A percentile compares a stretch with the other conserved stretches of the same genome.
phyloP scores from a whole-genome alignment of 1,140 invertebrate species.

The Formica exsecta region DNA sequence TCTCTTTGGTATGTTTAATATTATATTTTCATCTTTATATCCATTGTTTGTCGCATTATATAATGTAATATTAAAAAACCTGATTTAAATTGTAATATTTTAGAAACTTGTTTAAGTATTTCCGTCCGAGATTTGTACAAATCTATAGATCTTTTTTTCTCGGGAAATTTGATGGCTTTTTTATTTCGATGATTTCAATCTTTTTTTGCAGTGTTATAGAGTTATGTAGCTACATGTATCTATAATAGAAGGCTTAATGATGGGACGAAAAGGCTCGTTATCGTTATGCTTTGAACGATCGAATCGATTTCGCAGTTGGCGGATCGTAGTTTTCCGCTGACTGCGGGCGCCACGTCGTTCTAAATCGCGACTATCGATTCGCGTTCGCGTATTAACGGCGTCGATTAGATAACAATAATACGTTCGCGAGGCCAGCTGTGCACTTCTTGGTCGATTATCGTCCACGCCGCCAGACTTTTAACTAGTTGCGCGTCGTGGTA shows the following conservation, averaged over 20 bases:
- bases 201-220: background rate
- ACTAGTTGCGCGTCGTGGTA: slow-evolving; percentile 44
- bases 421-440: slow-evolving; percentile 24
- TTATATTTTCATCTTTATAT: background rate
- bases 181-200: background rate
- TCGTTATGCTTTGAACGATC: slow-evolving; percentile 14
- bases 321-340: slow-evolving; percentile 68
- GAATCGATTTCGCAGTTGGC: slow-evolving; percentile 4
- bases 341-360: slow-evolving; percentile 59
- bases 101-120: background rate
- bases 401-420: slow-evolving; percentile 73
- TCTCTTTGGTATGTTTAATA: background rate
- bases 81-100: background rate
- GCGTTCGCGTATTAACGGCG: slow-evolving; percentile 60
- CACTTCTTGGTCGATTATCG: slow-evolving; percentile 70
- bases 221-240: background rate
- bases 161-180: background rate
- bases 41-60: background rate
- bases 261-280: background rate
- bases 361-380: slow-evolving; percentile 68
- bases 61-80: background rate
- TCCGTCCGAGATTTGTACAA: background rate
- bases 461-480: slow-evolving; percentile 28
- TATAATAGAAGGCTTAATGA: background rate
- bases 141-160: background rate